Conservation (phyloP, 1,140 invertebrate species). For the Drosophila varians region DNA sequence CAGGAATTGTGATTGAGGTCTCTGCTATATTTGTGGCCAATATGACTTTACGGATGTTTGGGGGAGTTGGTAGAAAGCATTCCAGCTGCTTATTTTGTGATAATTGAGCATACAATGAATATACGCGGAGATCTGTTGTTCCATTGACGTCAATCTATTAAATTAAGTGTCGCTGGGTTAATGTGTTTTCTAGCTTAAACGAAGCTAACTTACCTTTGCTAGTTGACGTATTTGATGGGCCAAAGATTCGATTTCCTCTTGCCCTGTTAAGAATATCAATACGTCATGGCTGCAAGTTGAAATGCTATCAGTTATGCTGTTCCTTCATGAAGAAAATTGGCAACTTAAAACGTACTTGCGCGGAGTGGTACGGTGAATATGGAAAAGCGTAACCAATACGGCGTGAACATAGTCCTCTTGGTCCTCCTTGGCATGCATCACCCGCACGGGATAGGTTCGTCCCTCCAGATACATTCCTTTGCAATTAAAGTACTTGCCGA, state of each 20-base stretch:
- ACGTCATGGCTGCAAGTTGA: constrained; percentile 90
- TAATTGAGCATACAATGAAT: constrained; percentile 93
- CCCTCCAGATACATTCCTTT: constrained; percentile 95
- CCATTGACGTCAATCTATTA: constrained; percentile 43
- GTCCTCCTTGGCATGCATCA: constrained; percentile 89
- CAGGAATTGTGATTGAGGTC: constrained; percentile 97
- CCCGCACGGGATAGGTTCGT: constrained; percentile 92
- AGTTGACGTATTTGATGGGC: constrained; percentile 90
- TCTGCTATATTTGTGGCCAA: constrained; percentile 99
- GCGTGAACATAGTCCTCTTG: constrained; percentile 94
- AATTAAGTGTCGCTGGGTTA: too few relatives aligned
- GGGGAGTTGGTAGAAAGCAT: constrained; percentile 89
- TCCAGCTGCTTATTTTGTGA: constrained; percentile 90
- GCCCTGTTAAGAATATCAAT: constrained; percentile 98
- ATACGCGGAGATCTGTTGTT: constrained; percentile 87
- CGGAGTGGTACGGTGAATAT: constrained; percentile 94
- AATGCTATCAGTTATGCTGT: too few relatives aligned
- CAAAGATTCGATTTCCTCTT: constrained; percentile 98
- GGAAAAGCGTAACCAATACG: constrained; percentile 93
- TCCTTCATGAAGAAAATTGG: too few relatives aligned
- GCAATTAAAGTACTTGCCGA: constrained; percentile 95
- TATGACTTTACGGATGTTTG: constrained; percentile 93
- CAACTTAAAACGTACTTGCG: constrained; percentile 87
- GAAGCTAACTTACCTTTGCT: constrained; percentile 85
- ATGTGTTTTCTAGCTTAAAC: not conserved